Conservation (phyloP, 2,797 vertebrate genomes). For the Gadopsis bispinosus region DNA sequence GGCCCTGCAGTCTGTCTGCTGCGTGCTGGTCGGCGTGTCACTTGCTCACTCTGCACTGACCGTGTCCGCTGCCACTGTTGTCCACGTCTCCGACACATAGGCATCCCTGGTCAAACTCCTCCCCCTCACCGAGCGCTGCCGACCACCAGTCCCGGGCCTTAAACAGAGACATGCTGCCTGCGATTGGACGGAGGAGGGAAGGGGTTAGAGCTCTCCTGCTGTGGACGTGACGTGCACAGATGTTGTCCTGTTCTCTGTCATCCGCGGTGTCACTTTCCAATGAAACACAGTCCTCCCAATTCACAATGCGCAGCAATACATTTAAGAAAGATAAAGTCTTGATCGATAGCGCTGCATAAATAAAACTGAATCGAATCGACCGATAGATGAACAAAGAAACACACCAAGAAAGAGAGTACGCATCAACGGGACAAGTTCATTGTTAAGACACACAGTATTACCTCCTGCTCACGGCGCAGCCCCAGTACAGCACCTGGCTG, state of each 20-base stretch:
- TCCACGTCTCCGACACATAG: slow-evolving; percentile 95
- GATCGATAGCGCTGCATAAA: not conserved
- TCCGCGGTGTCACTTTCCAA: too few relatives aligned
- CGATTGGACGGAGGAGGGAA: slow-evolving; percentile 59
- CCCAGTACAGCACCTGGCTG: not conserved
- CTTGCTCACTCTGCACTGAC: slow-evolving; percentile 78
- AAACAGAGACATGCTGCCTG: slow-evolving; percentile 94
- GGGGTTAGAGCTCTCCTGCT: not conserved
- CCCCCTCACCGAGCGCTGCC: slow-evolving; percentile 89
- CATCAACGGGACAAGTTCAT: not conserved
- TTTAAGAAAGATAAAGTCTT: not conserved
- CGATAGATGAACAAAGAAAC: not conserved
- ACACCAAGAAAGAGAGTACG: not conserved
- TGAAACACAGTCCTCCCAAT: not conserved
- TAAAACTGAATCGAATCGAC: not conserved
- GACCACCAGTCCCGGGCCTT: slow-evolving; percentile 99
- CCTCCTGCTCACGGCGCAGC: not conserved
- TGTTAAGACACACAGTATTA: not conserved
- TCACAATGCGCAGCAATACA: not conserved
- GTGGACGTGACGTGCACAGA: not conserved
- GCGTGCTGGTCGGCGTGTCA: not conserved
- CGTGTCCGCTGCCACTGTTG: slow-evolving; percentile 91
- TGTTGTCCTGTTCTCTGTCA: not conserved
- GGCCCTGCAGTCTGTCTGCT: not conserved
- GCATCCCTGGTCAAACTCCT: slow-evolving; percentile 97